Evolutionary conservation across 2,113 vertebrate species (phyloP).

Genomic region (Apodemus sylvaticus): DNA sequence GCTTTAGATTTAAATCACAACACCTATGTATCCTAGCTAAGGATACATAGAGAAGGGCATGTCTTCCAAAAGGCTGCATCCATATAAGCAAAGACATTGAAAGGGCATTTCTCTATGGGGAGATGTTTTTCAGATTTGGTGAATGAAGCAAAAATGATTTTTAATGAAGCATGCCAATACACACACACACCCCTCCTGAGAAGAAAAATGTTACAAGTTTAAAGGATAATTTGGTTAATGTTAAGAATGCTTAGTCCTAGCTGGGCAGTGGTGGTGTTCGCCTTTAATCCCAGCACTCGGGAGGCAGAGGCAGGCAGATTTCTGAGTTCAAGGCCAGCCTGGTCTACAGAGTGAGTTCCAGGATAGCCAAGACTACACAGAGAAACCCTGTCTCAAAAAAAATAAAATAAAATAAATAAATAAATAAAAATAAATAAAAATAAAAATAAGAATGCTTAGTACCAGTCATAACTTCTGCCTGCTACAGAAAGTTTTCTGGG

Average conservation of each 20-base stretch:
- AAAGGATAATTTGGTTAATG: not conserved
- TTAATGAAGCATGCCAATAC: not conserved
- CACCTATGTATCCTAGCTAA: not conserved
- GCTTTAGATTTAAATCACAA: not conserved
- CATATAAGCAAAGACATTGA: not conserved
- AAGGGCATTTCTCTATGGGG: not conserved
- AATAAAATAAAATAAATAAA: no score
- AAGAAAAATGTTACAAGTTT: not conserved
- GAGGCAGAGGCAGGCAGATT: no score
- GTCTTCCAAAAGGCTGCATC: not conserved
- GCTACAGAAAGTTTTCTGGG: not conserved
- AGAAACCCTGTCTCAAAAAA: no score
- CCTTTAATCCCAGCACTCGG: no score
- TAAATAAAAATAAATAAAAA: no score
- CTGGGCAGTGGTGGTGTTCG: no score
- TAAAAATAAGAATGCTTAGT: no score
- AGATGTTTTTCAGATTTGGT: not conserved
- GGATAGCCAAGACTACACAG: no score
- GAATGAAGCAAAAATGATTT: not conserved
- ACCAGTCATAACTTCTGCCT: not conserved
- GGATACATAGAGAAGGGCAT: accelerated
- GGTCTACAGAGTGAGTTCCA: no score
- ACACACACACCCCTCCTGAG: not conserved
- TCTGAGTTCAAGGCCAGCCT: no score
- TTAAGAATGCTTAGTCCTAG: not conserved